Evolutionary conservation across 1,140 invertebrate genomes (phyloP).

Genomic region (Uloborus diversus): DNA sequence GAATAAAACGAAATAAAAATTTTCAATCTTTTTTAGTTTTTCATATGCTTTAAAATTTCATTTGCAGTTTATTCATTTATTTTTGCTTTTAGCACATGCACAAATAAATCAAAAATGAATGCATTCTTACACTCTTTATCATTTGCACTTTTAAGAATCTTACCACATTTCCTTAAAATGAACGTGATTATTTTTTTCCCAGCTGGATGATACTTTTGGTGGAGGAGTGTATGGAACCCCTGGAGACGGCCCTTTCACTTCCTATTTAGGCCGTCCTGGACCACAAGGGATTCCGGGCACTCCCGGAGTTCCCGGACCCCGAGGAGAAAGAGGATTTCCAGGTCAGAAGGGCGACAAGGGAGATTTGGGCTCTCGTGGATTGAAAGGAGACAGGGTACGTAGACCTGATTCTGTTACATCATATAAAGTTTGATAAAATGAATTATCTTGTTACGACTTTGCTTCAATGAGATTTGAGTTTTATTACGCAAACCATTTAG

Average conservation of each 20-base stretch:
- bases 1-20: too few relatives aligned
- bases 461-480: not conserved
- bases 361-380: constrained; percentile 35
- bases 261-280: constrained; percentile 34
- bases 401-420: not conserved
- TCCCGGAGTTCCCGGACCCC: constrained; percentile 19
- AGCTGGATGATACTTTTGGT: constrained; percentile 35
- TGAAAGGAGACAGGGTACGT: constrained; percentile 58
- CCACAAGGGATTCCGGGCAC: constrained; percentile 49
- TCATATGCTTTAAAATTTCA: too few relatives aligned
- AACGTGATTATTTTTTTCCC: not conserved
- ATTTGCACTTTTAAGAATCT: too few relatives aligned
- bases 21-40: too few relatives aligned
- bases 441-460: not conserved
- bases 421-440: not conserved
- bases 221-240: constrained; percentile 32
- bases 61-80: too few relatives aligned
- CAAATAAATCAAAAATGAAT: too few relatives aligned
- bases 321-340: constrained; percentile 41
- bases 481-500: too few relatives aligned
- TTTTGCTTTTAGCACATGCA: too few relatives aligned
- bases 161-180: too few relatives aligned
- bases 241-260: constrained; percentile 23
- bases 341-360: constrained; percentile 56
- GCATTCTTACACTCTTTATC: too few relatives aligned